A percentile compares a stretch with the other conserved stretches of the same genome.
phyloP scores from a whole-genome alignment of 1,140 invertebrate species.

The Antheraea pernyi region DNA sequence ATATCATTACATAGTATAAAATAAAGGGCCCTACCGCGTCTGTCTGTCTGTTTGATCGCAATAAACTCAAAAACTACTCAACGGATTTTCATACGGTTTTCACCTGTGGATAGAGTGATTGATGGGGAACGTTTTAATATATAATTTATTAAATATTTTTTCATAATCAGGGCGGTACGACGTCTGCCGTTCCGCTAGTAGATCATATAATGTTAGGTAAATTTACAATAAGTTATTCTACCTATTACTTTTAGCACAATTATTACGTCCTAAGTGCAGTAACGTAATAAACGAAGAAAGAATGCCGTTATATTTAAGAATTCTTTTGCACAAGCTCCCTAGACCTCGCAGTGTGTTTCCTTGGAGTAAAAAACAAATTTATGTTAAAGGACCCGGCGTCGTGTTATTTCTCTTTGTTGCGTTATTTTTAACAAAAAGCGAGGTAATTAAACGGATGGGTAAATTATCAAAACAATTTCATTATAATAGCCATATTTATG shows the following conservation, averaged over 20 bases:
- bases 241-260: neutral
- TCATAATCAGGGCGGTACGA: too few species aligned
- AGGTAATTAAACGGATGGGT: constrained; percentile 5
- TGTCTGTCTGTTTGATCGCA: too few species aligned
- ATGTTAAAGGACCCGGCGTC: neutral
- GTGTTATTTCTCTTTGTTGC: neutral
- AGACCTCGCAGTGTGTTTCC: constrained; percentile 2
- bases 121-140: too few species aligned
- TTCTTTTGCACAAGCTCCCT: neutral
- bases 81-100: too few species aligned
- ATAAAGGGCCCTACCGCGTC: too few species aligned
- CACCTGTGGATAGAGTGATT: too few species aligned
- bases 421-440: neutral
- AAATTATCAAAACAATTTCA: neutral
- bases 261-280: neutral
- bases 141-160: too few species aligned
- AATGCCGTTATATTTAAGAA: neutral
- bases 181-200: too few species aligned
- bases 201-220: too few species aligned
- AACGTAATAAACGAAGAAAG: neutral
- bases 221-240: neutral
- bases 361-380: constrained; percentile 13
- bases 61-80: too few species aligned
- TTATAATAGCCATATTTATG: constrained; percentile 7
- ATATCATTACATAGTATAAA: too few species aligned